Base-by-base conservation (phyloP, 2,113 vertebrate genomes). In the Ceratotherium simum region DNA sequence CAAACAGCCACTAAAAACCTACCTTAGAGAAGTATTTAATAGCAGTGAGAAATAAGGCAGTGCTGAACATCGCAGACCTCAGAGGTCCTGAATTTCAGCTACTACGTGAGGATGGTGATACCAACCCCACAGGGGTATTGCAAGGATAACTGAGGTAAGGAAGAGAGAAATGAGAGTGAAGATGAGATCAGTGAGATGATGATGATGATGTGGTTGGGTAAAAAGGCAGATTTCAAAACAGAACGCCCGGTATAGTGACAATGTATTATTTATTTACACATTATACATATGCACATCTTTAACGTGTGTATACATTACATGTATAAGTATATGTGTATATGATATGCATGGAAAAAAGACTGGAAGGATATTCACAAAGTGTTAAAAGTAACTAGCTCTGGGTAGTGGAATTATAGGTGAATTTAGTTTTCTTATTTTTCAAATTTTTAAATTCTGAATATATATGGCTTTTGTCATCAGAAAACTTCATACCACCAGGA, bases 401-500 rank as follows among this genome's bases (percentile, higher is more conserved):
- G 17, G 36, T 65, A 70, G 54, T 78, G 21, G 72, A 79, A 89
- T 80, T 58, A 11, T 14, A 67, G 8, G 7, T 80, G 39, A 58
- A 60, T 67, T 94, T 73, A 36, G n/a, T 64, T 78, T 92, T 75
- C 58, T 62, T 27, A 33, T 70, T 84, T 86, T 84, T 89, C 67
- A 27, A 91, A 67, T n/a, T 39, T 64, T 76, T 13, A 51, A 64
- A 91, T 93, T 51, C 69, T 70, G n/a, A 70, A 69, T 58, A 23
- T 46, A 46, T 76, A 62, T 73, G 48, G 13, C 25, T 92, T 83
- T 42, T 69, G 42, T 82, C 60, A 29, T 78, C 31, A 87, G 92
- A 54, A 91, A 65, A 73, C 64, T 33, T 82, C 60, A 83, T 62
- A 83, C 21, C 9, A 12, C 18, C 13, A 46, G 51, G 39, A 91